Conservation (phyloP, 2,888 invertebrate species). For the Melipona beecheii region DNA sequence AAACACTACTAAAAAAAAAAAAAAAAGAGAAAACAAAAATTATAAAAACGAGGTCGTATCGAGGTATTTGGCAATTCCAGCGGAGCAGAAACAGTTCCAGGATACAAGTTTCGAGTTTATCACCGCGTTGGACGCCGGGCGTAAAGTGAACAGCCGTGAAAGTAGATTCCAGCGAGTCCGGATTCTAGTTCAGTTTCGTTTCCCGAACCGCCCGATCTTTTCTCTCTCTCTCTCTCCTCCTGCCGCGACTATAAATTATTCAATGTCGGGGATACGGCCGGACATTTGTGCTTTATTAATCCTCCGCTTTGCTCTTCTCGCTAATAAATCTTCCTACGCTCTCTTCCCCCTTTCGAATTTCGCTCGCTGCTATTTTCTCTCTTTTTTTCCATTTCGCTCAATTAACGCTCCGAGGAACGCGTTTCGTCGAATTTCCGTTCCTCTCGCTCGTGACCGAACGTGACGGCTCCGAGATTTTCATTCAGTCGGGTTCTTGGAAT, state of each 20-base stretch:
- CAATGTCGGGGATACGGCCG: conserved; percentile 9
- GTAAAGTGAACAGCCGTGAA: conserved; percentile 5
- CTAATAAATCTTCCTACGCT: conserved; percentile 25
- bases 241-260: conserved; percentile 27
- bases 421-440: neutral
- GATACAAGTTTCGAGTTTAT: too few relatives aligned
- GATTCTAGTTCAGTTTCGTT: conserved; percentile 17
- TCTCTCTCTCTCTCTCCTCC: neutral
- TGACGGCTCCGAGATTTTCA: too few relatives aligned
- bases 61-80: too few relatives aligned
- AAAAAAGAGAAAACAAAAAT: too few relatives aligned
- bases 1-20: too few relatives aligned
- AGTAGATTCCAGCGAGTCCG: conserved; percentile 22
- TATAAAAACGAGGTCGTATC: too few relatives aligned
- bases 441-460: neutral
- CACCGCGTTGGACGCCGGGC: too few relatives aligned
- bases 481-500: too few relatives aligned
- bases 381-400: conserved; percentile 12
- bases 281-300: conserved; percentile 36
- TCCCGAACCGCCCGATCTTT: neutral
- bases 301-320: conserved; percentile 5
- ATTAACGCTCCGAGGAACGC: conserved; percentile 26
- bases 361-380: neutral
- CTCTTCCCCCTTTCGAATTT: neutral
- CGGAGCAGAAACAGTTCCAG: too few relatives aligned